A percentile compares a stretch with the other conserved stretches of the same genome.
Conservation (phyloP, 2,888 invertebrate genomes). For the Taenaris catops region DNA sequence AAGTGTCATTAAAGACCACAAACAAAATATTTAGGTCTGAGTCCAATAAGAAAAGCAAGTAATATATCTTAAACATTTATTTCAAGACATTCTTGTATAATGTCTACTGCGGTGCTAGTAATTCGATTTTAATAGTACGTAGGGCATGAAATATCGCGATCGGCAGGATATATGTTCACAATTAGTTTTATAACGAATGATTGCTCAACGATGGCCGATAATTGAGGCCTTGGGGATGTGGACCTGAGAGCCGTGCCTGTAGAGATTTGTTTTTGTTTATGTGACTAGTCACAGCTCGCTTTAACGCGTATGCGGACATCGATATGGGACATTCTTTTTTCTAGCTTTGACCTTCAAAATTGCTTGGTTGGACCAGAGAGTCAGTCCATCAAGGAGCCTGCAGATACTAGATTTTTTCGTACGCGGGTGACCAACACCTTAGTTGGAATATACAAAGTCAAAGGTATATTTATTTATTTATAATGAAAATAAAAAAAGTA, state of each 20-base stretch:
- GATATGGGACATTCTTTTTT: too few relatives aligned
- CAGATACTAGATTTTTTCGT: too few relatives aligned
- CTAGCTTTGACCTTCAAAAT: too few relatives aligned
- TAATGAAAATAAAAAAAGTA: background rate
- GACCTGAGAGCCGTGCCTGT: conserved; percentile 3
- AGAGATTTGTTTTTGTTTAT: conserved; percentile 8
- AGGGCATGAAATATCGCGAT: conserved; percentile 48
- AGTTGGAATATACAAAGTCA: too few relatives aligned
- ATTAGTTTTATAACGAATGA: conserved; percentile 61
- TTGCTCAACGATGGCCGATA: conserved; percentile 53
- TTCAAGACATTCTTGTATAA: conserved; percentile 2
- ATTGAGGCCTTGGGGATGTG: conserved; percentile 30
- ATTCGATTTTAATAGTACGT: conserved; percentile 67
- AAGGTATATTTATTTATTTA: background rate
- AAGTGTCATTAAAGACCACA: too few relatives aligned
- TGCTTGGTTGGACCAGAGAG: too few relatives aligned
- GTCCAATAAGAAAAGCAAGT: too few relatives aligned
- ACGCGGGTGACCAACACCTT: too few relatives aligned
- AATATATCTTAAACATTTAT: background rate
- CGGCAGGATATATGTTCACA: conserved; percentile 41
- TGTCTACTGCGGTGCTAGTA: conserved; percentile 29
- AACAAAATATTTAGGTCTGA: too few relatives aligned
- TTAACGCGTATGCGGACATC: too few relatives aligned
- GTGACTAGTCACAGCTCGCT: background rate
- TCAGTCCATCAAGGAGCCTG: too few relatives aligned